phyloP scores from a whole-genome alignment of 2,888 invertebrate genomes.

The Urechis unicinctus region DNA sequence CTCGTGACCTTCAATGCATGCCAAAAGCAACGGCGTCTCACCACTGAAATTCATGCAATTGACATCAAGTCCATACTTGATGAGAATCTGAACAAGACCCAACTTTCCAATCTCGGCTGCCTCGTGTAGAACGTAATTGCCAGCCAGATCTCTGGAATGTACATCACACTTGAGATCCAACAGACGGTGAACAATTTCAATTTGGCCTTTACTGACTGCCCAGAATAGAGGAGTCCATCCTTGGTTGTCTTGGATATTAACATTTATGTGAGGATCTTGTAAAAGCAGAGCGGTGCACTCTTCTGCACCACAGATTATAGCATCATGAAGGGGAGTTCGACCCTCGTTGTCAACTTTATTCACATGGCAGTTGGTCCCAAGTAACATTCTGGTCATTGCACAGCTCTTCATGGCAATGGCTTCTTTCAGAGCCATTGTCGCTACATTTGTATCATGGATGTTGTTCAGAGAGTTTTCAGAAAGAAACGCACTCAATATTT shows the following conservation, averaged over 20 bases:
- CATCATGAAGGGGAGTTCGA: constrained; percentile 8
- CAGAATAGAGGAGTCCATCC: constrained; percentile 9
- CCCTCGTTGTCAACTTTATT: constrained; percentile 1
- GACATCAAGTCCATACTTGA: constrained; percentile 30
- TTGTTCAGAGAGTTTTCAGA: too few relatives aligned
- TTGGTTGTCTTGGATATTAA: constrained; percentile 6
- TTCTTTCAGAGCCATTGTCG: background rate
- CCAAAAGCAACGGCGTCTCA: constrained; percentile 30
- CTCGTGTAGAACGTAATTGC: constrained; percentile 34
- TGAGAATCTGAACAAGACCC: constrained; percentile 28
- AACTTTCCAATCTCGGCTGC: constrained; percentile 38
- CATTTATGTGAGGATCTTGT: background rate
- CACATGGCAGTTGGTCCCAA: background rate
- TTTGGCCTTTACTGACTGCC: constrained; percentile 28
- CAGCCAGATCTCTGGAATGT: constrained; percentile 6
- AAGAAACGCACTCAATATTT: too few relatives aligned
- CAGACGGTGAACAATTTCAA: constrained; percentile 28
- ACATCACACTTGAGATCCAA: constrained; percentile 33
- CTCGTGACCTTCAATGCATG: constrained; percentile 27
- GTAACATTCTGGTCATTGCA: background rate
- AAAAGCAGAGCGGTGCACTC: constrained; percentile 4
- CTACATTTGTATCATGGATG: too few relatives aligned
- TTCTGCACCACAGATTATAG: constrained; percentile 2
- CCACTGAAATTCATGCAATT: constrained; percentile 21
- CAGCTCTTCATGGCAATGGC: background rate